Evolutionary conservation across 2,888 invertebrate genomes (phyloP).

Genomic region (Brachypalpus laphriformis): DNA sequence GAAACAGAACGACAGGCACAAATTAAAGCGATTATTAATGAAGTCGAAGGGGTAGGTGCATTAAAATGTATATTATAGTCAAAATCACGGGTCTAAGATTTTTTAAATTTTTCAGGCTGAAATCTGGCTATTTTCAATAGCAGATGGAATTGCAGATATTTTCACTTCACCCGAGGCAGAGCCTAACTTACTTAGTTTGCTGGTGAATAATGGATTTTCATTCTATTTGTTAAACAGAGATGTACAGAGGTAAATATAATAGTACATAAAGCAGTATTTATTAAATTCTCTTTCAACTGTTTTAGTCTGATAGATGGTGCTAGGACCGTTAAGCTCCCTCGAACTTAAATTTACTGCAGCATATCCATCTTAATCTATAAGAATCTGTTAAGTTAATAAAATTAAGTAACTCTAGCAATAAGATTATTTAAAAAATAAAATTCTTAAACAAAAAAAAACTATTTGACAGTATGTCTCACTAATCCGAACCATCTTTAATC

Average conservation of each 20-base stretch:
- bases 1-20: not conserved
- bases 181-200: not conserved
- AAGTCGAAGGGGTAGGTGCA: constrained; percentile 1
- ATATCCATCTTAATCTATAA: no score
- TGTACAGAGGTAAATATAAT: not conserved
- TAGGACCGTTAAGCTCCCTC: not conserved
- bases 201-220: not conserved
- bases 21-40: not conserved
- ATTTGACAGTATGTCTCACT: no score
- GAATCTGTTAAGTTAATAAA: no score
- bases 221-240: not conserved
- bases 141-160: not conserved
- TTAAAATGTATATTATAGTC: no score
- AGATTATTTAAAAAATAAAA: no score
- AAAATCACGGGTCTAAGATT: no score
- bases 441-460: no score
- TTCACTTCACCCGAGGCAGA: constrained; percentile 7
- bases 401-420: no score
- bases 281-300: no score
- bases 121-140: constrained; percentile 4
- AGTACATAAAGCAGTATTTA: no score
- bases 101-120: constrained; percentile 6
- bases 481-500: no score
- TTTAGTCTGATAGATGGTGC: not conserved
- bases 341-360: no score